Evolutionary conservation across 2,113 vertebrate genomes (phyloP), one percentile per base, ranked within the genome.

Genomic region (Callithrix jacchus): DNA sequence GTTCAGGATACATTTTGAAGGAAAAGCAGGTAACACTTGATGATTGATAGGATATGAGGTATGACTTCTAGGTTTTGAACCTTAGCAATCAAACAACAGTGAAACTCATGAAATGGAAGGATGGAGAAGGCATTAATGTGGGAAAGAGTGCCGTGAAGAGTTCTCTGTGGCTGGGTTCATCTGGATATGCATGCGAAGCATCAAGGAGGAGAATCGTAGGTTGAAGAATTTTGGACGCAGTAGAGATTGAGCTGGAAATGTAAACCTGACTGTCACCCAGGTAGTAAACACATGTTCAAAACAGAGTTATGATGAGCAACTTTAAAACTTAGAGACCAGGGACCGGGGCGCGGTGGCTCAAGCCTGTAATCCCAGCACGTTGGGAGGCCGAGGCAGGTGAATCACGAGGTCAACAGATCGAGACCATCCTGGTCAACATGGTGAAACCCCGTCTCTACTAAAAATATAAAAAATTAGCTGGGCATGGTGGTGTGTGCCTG

Each of bases 221-320:
- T 6, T 25, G 20, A 35, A 84, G 81, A 32, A 9, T n/a, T 52
- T 35, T 47, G 35, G 64, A 47, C 9, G 5, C 0, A 4, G 32
- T 7, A 25, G 21, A 68, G 21, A n/a, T 0, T 1, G 32, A 49
- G 13, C 40, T 16, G 6, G 74, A 91, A 83, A 68, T 61, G 25
- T 3, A 37, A 37, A 61, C 27, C 13, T 17, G 5, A 58, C 13
- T 40, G 32, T 45, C 3, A 35, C 7, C 58, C 20, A 37, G 79
- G 56, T 0, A 35, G 6, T 7, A 37, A 77, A 16, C 0, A 3
- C 30, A 40, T 3, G 8, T 0, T 6, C 17, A 42, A 16, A 58
- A 40, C 30, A 17, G 0, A 77, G 30, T 30, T 30, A 13, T 32
- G 20, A 32, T 32, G 35, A 18, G n/a, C 37, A 14, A 10, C 21